Conservation (phyloP, 1,140 invertebrate genomes). For the Batillaria attramentaria region DNA sequence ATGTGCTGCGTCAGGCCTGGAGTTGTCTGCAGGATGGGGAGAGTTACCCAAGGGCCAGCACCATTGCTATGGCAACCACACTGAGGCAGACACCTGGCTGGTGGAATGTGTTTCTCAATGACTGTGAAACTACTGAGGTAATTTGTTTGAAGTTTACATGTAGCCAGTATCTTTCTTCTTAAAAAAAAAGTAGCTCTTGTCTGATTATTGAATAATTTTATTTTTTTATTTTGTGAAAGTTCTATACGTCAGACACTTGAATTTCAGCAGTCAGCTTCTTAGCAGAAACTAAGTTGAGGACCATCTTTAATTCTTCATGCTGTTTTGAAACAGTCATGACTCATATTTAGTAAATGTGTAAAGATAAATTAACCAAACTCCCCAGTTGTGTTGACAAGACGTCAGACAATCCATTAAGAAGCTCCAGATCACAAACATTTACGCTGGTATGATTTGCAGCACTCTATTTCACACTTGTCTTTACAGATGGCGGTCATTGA, state of each 20-base stretch:
- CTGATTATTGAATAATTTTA: background rate
- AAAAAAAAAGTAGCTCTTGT: background rate
- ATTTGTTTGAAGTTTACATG: background rate
- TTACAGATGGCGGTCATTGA: too few relatives aligned
- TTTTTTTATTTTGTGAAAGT: background rate
- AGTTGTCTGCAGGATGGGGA: constrained; percentile 25
- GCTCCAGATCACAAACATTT: too few relatives aligned
- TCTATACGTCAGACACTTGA: constrained; percentile 9
- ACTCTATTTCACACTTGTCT: too few relatives aligned
- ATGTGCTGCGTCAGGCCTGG: constrained; percentile 27
- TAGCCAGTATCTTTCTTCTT: background rate
- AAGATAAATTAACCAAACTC: too few relatives aligned
- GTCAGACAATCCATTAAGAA: too few relatives aligned
- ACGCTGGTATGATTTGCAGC: too few relatives aligned
- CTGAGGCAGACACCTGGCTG: background rate
- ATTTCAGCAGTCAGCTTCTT: too few relatives aligned
- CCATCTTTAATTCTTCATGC: too few relatives aligned
- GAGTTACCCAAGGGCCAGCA: constrained; percentile 34
- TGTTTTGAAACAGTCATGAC: too few relatives aligned
- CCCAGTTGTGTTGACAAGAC: too few relatives aligned
- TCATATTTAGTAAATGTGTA: too few relatives aligned
- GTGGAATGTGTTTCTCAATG: constrained; percentile 8
- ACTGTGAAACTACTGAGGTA: constrained; percentile 22
- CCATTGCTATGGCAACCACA: constrained; percentile 20
- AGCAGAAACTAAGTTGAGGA: too few relatives aligned